Evolutionary conservation across 2,888 invertebrate genomes (phyloP), one percentile per base, ranked within the genome.

Genomic region (Nycteola revayana): DNA sequence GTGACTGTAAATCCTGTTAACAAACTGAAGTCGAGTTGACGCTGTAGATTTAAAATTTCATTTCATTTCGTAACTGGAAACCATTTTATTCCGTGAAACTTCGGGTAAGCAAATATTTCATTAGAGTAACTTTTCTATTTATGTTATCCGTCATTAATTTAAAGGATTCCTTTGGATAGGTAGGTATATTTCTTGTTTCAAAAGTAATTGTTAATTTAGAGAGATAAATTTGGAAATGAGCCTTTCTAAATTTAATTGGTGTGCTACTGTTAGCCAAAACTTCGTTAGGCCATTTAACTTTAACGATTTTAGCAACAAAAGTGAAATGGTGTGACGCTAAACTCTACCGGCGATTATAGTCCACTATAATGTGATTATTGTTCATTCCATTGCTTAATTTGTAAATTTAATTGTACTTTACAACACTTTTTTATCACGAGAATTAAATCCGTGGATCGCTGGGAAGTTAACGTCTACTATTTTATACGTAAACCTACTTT

Each of bases 41-140:
- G 28, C 44, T 44, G 32, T 39, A 50, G 53, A 65, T 67, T 62
- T 43, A 58, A 67, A 65, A 63, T 64, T 58, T 58, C 49, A 66
- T 66, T 69, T 60, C 53, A 67, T 67, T 62, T 58, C 41, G 49
- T 61, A 61, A 61, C 55, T 50, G 59, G 60, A 3, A 14, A 14
- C 14, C 14, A 14, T 14, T 14, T 14, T 52, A 53, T 51, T 62
- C 50, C 42, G 41, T 27, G 28, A 56, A 75, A 69, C 52, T 70
- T 75, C 49, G 35, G 39, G 37, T 45, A 35, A 36, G 39, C 55
- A 70, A 79, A 77, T 76, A 76, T 75, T 72, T 73, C 68, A 62
- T 59, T 49, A 42, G 49, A 52, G 46, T 51, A 66, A 68, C 59
- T 72, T 65, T 43, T 47, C 45, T 55, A 56, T 71, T 66, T 68